These are phyloP conservation scores for Neodiprion lecontei DNA, from an alignment of 1,140 invertebrate genomes.

Conservation along the genomic window DNA sequence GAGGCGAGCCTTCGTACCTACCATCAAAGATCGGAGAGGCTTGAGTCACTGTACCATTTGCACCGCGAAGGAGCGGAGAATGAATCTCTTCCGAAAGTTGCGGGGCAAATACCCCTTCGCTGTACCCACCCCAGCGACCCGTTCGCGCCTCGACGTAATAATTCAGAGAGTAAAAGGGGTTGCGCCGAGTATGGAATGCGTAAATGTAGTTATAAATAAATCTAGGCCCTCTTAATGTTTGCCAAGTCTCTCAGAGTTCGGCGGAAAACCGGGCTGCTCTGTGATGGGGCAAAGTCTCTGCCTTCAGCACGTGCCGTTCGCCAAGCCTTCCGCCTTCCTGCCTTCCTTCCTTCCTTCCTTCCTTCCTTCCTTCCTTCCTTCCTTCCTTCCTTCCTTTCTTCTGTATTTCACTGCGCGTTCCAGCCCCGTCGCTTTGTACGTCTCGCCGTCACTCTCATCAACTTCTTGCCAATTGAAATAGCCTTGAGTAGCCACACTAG, in stretches of 20 bases:
- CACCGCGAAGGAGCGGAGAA: no score
- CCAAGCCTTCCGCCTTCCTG: neutral
- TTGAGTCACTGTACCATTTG: no score
- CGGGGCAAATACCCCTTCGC: neutral
- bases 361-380: neutral
- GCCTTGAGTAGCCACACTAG: no score
- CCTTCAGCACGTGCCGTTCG: neutral
- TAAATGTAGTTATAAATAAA: slow-evolving; percentile 66
- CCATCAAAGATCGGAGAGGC: no score
- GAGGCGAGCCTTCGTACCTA: no score
- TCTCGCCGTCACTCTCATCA: no score
- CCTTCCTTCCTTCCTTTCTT: neutral
- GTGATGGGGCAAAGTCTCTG: slow-evolving; percentile 3
- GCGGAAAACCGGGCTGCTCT: neutral
- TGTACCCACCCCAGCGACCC: slow-evolving; percentile 4
- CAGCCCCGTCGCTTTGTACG: neutral
- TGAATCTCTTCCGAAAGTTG: neutral
- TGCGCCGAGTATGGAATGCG: slow-evolving; percentile 51
- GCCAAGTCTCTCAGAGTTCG: slow-evolving; percentile 16
- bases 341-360: no score
- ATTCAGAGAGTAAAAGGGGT: slow-evolving; percentile 52
- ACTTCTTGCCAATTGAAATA: no score
- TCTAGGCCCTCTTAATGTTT: slow-evolving; percentile 62
- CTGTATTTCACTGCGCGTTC: neutral
- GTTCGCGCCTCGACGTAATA: slow-evolving; percentile 57